Evolutionary conservation across 2,888 invertebrate species (phyloP), one percentile per base, ranked within the genome.

Genomic region (Nemurella pictetii): DNA sequence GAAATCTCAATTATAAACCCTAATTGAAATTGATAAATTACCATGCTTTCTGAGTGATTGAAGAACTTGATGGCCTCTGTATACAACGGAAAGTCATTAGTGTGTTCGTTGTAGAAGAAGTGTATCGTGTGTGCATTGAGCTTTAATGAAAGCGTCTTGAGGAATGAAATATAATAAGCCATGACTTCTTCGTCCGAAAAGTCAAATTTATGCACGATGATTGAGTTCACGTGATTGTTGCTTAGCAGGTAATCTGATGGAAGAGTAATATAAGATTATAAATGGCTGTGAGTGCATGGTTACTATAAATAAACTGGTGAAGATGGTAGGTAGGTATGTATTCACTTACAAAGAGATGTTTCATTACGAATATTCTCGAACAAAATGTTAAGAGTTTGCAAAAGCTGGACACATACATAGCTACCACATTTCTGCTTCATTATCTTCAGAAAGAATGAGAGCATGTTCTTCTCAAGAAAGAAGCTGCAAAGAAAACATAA

Each of bases 51-150:
- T 0, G 97, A 95, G 91, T 99, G 99, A 90, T 99, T 99, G 92
- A 99, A 99, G 92, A 99, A 99, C 91, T 99, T 99, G 86, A 99
- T 98, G 55, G 99, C 99, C 92, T 99, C 99, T 0, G 99, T 99
- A 90, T 99, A 99, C 26, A 99, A 92, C 5, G 99, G 99, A 91
- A 99, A 99, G 91, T 99, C 99, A 91, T 99, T 98, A 84, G 99
- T 99, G 89, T 98, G 96, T 97, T 99, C 99, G 92, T 99, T 99
- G 90, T 99, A 99, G 92, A 99, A 99, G 92, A 99, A 99, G 91
- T 99, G 99, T 89, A 99, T 98, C 0, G 99, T 99, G 89, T 99
- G 98, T 87, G 96, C 95, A 92, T 99, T 99, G 83, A 99, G 92
- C 91, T 99, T 99, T 85, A 99, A 92, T 88, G 99, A 99, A 84